A percentile compares a stretch with the other conserved stretches of the same genome.
Conservation (phyloP, 2,888 invertebrate genomes). For the Drosophila neutralis region DNA sequence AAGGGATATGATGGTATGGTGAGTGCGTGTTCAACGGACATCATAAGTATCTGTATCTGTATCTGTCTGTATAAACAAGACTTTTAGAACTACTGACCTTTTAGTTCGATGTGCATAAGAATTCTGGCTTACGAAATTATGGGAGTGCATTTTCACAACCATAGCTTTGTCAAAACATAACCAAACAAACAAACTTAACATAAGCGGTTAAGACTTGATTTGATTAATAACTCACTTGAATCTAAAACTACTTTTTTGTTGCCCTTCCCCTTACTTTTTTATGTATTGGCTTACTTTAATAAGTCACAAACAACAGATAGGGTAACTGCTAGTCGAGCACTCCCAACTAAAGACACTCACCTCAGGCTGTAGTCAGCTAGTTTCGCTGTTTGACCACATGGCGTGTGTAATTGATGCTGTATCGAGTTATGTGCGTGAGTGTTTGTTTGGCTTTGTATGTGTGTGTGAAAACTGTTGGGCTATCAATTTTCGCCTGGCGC, state of each 20-base stretch:
- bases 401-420: slow-evolving; percentile 62
- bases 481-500: slow-evolving; percentile 53
- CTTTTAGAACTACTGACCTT: neutral
- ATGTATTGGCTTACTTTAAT: no score
- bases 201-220: neutral
- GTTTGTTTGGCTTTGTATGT: slow-evolving; percentile 2
- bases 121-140: neutral
- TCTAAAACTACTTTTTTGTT: no score
- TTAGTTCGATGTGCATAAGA: neutral
- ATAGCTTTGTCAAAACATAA: neutral
- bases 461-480: slow-evolving; percentile 20
- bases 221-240: neutral
- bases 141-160: neutral
- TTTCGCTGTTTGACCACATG: slow-evolving; percentile 42
- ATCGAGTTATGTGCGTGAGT: slow-evolving; percentile 36
- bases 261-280: neutral
- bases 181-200: neutral
- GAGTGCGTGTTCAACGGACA: neutral
- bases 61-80: neutral
- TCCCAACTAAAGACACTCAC: neutral
- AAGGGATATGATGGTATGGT: neutral
- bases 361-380: neutral
- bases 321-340: neutral
- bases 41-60: neutral
- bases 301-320: neutral